Percentiles rank a stretch among this genome's conserved stretches.
These are phyloP conservation scores for Pemphredon lugubris DNA, from an alignment of 2,888 invertebrate genomes.

Conservation along the genomic window DNA sequence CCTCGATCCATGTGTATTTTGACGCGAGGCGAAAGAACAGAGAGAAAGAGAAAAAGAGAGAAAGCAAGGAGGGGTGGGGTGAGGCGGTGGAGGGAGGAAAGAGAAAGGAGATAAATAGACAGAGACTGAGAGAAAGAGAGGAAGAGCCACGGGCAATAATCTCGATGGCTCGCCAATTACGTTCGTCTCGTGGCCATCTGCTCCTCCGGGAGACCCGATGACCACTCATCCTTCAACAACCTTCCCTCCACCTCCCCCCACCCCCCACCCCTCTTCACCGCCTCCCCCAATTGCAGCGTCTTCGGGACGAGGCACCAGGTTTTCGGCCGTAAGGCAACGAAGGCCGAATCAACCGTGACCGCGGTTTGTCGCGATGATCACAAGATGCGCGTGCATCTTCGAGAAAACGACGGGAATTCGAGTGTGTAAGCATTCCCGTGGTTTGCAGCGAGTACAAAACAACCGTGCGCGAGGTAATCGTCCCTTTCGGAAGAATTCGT, in stretches of 20 bases:
- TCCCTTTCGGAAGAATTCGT: no score
- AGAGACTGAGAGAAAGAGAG: conserved; percentile 20
- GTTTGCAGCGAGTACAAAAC: no score
- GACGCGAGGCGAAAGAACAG: not conserved
- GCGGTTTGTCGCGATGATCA: conserved; percentile 48
- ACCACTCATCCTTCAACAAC: conserved; percentile 66
- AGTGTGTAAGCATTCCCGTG: no score
- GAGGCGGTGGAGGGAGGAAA: conserved; percentile 4
- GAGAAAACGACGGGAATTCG: not conserved
- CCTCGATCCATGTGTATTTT: not conserved
- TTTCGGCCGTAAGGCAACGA: conserved; percentile 42
- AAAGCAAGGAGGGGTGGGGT: not conserved
- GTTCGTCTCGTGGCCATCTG: conserved; percentile 80
- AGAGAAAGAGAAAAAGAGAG: not conserved
- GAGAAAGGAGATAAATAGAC: no score
- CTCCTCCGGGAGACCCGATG: conserved; percentile 72
- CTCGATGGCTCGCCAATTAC: conserved; percentile 78
- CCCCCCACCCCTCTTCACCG: conserved; percentile 6
- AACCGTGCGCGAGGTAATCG: no score
- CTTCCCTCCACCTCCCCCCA: conserved; percentile 44
- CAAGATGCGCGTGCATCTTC: not conserved
- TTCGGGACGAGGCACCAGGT: conserved; percentile 5
- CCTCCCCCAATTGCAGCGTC: conserved; percentile 3
- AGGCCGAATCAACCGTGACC: conserved; percentile 48
- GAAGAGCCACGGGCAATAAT: conserved; percentile 74